These are phyloP conservation scores for Athetis lepigone DNA, from an alignment of 2,888 invertebrate genomes.

Conservation along the genomic window DNA sequence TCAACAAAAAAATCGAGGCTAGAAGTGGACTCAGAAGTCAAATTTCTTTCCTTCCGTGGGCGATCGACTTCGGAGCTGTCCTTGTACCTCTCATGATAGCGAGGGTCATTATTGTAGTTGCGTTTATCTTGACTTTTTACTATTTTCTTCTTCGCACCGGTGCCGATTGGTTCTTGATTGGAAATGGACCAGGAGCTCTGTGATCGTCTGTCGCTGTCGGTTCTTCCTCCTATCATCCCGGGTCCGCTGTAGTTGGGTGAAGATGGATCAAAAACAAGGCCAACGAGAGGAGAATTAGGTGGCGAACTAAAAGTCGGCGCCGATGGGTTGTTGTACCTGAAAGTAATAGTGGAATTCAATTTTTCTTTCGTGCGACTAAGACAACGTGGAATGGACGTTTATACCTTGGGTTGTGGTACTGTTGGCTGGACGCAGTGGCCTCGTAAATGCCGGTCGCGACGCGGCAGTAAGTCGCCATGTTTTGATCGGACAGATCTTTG, in stretches of 20 bases:
- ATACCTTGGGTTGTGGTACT: slow-evolving; percentile 83
- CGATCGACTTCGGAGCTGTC: slow-evolving; percentile 80
- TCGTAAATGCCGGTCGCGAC: slow-evolving; percentile 83
- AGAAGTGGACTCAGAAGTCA: slow-evolving; percentile 88
- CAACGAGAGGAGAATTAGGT: slow-evolving; percentile 86
- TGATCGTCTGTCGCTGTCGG: slow-evolving; percentile 79
- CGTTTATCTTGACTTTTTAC: slow-evolving; percentile 86
- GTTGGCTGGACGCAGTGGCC: slow-evolving; percentile 79
- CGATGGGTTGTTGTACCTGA: slow-evolving; percentile 83
- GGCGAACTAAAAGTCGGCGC: slow-evolving; percentile 87
- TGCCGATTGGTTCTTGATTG: slow-evolving; percentile 87
- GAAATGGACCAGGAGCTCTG: slow-evolving; percentile 82
- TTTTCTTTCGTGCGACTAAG: slow-evolving; percentile 35
- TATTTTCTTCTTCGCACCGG: slow-evolving; percentile 87
- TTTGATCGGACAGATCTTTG: slow-evolving; percentile 82
- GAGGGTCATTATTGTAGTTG: slow-evolving; percentile 78
- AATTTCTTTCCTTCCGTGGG: slow-evolving; percentile 80
- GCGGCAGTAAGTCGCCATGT: slow-evolving; percentile 83
- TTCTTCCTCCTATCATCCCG: slow-evolving; percentile 79
- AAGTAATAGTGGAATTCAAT: slow-evolving; percentile 68
- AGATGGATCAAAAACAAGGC: slow-evolving; percentile 85
- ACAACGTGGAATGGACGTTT: slow-evolving; percentile 45
- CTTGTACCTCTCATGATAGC: slow-evolving; percentile 84
- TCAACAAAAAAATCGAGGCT: slow-evolving; percentile 91
- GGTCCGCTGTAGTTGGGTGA: slow-evolving; percentile 81